Percentiles rank a stretch among this genome's conserved stretches.
Conservation (phyloP, 1,140 invertebrate species). For the Macrobrachium nipponense region DNA sequence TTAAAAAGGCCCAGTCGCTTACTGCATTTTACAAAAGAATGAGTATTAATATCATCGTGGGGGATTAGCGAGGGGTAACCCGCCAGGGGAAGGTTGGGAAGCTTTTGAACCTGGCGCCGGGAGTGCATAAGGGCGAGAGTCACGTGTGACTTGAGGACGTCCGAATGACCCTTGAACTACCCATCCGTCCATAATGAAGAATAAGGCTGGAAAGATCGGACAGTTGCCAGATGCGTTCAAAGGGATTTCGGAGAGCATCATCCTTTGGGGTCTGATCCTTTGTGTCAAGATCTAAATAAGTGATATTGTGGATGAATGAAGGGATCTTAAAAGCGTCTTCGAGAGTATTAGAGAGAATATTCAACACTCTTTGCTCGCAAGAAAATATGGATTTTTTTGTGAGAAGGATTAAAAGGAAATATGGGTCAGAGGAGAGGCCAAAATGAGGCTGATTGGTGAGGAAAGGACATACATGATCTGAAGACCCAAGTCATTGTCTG, state of each 20-base stretch:
- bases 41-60: conserved; percentile 60
- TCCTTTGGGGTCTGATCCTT: conserved; percentile 59
- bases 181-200: conserved; percentile 54
- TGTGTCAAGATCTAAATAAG: conserved; percentile 62
- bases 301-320: conserved; percentile 56
- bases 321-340: conserved; percentile 31
- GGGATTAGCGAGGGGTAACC: conserved; percentile 50
- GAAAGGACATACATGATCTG: conserved; percentile 40
- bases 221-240: conserved; percentile 60
- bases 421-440: conserved; percentile 41
- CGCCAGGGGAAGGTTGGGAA: background rate
- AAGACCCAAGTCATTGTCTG: conserved; percentile 44
- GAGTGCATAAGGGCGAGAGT: conserved; percentile 25
- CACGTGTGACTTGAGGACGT: background rate
- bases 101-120: conserved; percentile 18
- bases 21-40: conserved; percentile 62
- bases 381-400: conserved; percentile 37
- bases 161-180: conserved; percentile 44
- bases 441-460: conserved; percentile 57
- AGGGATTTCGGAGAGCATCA: conserved; percentile 46
- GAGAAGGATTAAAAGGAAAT: conserved; percentile 51
- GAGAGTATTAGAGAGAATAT: conserved; percentile 52
- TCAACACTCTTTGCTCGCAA: conserved; percentile 20
- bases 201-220: conserved; percentile 55
- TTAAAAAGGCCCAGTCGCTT: conserved; percentile 60